phyloP scores from a whole-genome alignment of 92 coral and sea anemone genomes.

The Paramuricea clavata region DNA sequence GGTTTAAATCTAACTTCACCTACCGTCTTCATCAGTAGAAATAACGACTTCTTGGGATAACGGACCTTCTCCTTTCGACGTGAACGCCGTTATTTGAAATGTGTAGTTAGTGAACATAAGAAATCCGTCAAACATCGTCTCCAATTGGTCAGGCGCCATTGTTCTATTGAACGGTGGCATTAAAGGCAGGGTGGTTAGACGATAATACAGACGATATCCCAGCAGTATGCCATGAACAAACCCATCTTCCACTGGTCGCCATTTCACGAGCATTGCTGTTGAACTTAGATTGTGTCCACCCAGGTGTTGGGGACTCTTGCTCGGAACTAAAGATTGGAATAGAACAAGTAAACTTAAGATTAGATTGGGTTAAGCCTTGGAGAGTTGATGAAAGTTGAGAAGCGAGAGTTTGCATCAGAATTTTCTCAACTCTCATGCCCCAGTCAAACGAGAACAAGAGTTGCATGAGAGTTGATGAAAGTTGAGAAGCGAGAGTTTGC shows the following conservation, averaged over 20 bases:
- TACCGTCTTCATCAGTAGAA: constrained; percentile 77
- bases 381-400: no score
- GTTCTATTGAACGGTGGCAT: constrained; percentile 27
- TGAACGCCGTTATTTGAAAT: constrained; percentile 67
- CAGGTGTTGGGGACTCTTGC: constrained; percentile 60
- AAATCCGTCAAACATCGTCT: constrained; percentile 28
- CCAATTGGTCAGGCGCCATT: neutral
- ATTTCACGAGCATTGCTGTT: constrained; percentile 57
- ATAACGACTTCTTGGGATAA: constrained; percentile 42
- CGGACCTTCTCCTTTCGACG: constrained; percentile 67
- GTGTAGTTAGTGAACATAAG: constrained; percentile 62
- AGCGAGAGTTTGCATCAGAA: no score
- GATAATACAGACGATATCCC: constrained; percentile 65
- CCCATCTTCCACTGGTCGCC: constrained; percentile 67
- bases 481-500: no score
- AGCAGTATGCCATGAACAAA: constrained; percentile 70
- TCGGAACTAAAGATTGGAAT: constrained; percentile 56
- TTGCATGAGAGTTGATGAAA: no score
- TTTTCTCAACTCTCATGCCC: no score
- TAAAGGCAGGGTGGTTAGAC: constrained; percentile 30
- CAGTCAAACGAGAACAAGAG: no score
- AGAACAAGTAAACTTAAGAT: no score
- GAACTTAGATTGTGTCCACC: constrained; percentile 70
- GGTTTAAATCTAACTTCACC: no score
- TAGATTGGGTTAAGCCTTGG: no score